A percentile compares a stretch with the other conserved stretches of the same genome.
phyloP scores from a whole-genome alignment of 2,797 vertebrate species.

The Falco naumanni region DNA sequence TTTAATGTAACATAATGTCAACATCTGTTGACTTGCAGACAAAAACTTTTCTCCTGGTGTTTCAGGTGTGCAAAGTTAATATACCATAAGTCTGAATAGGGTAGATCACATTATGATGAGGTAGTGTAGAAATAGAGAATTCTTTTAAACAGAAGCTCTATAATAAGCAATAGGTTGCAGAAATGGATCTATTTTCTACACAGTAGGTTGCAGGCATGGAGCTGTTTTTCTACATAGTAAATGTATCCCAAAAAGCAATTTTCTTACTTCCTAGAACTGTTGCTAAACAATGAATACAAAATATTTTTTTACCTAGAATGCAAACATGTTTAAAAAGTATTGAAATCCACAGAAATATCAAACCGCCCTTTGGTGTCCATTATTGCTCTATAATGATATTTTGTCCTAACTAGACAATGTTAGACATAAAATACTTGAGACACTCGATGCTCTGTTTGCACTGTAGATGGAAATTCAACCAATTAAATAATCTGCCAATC shows the following conservation, averaged over 20 bases:
- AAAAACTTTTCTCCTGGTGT: not conserved
- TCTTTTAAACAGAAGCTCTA: not conserved
- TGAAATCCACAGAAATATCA: not conserved
- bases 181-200: not conserved
- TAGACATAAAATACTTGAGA: not conserved
- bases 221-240: not conserved
- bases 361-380: not conserved
- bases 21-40: not conserved
- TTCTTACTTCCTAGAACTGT: not conserved
- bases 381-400: not conserved
- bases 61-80: not conserved
- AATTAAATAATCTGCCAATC: not conserved
- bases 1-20: not conserved
- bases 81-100: fast-evolving
- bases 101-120: not conserved
- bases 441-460: not conserved
- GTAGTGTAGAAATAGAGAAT: not conserved
- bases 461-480: not conserved
- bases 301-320: not conserved
- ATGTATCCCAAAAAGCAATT: not conserved
- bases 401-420: not conserved
- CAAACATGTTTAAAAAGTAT: not conserved
- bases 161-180: not conserved
- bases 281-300: not conserved
- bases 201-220: not conserved